These are phyloP conservation scores for Ramphastos sulfuratus DNA, from an alignment of 2,113 vertebrate species.

Conservation along the genomic window DNA sequence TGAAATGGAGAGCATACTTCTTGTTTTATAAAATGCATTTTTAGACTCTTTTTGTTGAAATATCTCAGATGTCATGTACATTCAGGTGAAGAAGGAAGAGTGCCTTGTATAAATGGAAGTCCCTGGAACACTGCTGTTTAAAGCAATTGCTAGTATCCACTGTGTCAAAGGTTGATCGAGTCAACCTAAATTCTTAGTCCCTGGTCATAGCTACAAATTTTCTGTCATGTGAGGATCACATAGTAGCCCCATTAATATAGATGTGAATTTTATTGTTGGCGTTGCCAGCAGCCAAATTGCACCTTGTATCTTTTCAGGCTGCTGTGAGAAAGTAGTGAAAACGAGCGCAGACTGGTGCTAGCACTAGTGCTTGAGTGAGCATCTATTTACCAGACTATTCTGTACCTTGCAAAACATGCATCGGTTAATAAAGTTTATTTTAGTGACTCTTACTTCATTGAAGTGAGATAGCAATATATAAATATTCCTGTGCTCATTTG, in stretches of 20 bases:
- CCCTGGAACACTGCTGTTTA: not conserved
- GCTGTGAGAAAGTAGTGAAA: not conserved
- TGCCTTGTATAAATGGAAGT: not conserved
- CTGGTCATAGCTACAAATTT: not conserved
- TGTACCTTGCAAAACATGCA: not conserved
- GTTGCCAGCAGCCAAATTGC: not conserved
- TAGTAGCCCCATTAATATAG: not conserved
- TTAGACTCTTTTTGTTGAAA: not conserved
- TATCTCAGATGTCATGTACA: rapidly evolving
- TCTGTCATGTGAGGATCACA: not conserved
- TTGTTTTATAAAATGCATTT: not conserved
- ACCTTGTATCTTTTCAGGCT: not conserved
- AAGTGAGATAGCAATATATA: not conserved
- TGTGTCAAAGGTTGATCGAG: not conserved
- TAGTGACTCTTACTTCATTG: slow-evolving; percentile 9
- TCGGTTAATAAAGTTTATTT: not conserved
- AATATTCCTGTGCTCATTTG: not conserved
- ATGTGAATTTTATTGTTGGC: not conserved
- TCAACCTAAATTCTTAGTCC: not conserved
- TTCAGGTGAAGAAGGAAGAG: not conserved
- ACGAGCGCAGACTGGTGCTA: not conserved
- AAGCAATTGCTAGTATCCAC: not conserved
- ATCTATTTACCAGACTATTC: not conserved
- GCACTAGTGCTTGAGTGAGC: not conserved
- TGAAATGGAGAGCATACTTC: not conserved